Evolutionary conservation across 2,888 invertebrate genomes (phyloP), one percentile per base, ranked within the genome.

Genomic region (Griposia aprilina): DNA sequence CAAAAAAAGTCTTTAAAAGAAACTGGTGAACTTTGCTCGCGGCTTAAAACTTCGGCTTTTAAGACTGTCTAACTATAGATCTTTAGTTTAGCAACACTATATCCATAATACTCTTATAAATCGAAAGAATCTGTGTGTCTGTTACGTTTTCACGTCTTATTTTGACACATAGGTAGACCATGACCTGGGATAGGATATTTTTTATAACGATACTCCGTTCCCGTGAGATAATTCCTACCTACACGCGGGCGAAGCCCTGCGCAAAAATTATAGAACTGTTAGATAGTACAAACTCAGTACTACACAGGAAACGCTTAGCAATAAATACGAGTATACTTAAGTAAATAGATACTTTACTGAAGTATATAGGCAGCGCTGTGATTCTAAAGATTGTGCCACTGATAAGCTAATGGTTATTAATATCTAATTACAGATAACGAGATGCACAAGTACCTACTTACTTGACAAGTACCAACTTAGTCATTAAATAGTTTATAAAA

Each of bases 341-440:
- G 26, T 55, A 71, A n/a, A 48, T 45, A 70, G 2, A 45, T 66
- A 50, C 41, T 5, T 57, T 26, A 55, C 17, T 65, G 59, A 76
- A 52, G 41, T 83, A 81, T 5, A 15, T 77, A 75, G 67, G 60
- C 66, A 82, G 45, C 36, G 45, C 74, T 62, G 79, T 78, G 88
- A 87, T 84, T 86, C 75, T 80, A 89, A 89, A 87, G 89, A 86
- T 88, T 86, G 76, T 75, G 80, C 76, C 78, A 76, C 80, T 84
- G 90, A 89, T 89, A 89, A 84, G 80, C 67, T 57, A 78, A 76
- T 78, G 30, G 76, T 65, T 84, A 87, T 82, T 82, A 78, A 78
- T 85, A 88, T 89, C 77, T 74, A 81, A 76, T 80, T 65, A 83
- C 20, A 80, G 86, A 88, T 86, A 86, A 82, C 72, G 70, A 76